Percentiles rank a stretch among this genome's conserved stretches.
Evolutionary conservation across 2,797 vertebrate species (phyloP).

Genomic region (Menidia menidia): DNA sequence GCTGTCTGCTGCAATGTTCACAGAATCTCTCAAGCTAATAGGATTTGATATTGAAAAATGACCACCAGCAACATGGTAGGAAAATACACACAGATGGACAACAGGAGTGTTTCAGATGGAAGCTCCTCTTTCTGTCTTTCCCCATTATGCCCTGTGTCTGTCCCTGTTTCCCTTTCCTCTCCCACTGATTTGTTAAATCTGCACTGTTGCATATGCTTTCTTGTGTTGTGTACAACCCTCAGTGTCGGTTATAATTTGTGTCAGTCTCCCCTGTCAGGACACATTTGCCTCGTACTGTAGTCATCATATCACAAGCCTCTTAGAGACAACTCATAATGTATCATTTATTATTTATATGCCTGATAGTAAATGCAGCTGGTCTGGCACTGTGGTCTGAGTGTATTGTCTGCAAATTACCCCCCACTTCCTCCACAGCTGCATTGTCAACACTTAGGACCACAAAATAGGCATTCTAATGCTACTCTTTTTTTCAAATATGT

Average conservation of each 20-base stretch:
- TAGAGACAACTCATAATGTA: conserved; percentile 78
- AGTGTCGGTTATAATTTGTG: conserved; percentile 41
- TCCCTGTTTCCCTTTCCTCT: conserved; percentile 16
- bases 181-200: conserved; percentile 44
- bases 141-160: conserved; percentile 15
- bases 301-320: conserved; percentile 69
- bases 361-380: conserved; percentile 80
- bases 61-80: conserved; percentile 74
- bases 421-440: conserved; percentile 23
- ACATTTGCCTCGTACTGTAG: conserved; percentile 42
- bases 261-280: conserved; percentile 46
- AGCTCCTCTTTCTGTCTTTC: conserved; percentile 16
- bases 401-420: conserved; percentile 43
- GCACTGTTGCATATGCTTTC: conserved; percentile 30
- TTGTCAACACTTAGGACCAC: conserved; percentile 41
- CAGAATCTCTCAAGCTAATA: conserved; percentile 83
- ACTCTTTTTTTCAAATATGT: conserved; percentile 20
- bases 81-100: conserved; percentile 61
- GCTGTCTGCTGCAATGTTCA: conserved; percentile 69
- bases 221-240: conserved; percentile 25
- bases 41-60: conserved; percentile 86
- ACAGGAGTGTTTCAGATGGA: conserved; percentile 45
- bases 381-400: conserved; percentile 70
- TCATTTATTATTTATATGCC: conserved; percentile 83
- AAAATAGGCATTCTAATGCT: conserved; percentile 37